A percentile compares a stretch with the other conserved stretches of the same genome.
phyloP scores from a whole-genome alignment of 1,140 invertebrate genomes.

The Aethina tumida region DNA sequence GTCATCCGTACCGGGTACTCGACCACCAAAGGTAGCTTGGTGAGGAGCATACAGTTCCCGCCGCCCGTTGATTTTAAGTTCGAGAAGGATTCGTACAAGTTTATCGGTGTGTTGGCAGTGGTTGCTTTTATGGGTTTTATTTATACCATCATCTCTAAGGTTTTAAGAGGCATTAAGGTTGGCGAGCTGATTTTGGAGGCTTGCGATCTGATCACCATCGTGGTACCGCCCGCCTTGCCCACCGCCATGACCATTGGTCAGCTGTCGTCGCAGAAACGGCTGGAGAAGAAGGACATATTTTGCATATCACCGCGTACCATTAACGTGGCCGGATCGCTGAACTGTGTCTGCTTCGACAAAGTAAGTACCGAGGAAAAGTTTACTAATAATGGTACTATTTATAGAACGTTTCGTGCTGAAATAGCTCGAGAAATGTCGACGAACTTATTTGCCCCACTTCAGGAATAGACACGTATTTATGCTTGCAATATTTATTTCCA shows the following conservation, averaged over 20 bases:
- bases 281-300: conserved; percentile 74
- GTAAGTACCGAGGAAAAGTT: conserved; percentile 38
- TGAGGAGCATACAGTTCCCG: conserved; percentile 87
- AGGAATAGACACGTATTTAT: too few relatives aligned
- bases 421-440: too few relatives aligned
- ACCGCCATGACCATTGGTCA: conserved; percentile 92
- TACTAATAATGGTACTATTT: too few relatives aligned
- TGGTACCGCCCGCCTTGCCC: conserved; percentile 85
- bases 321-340: conserved; percentile 91
- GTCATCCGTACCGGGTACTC: conserved; percentile 75
- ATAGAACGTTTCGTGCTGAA: too few relatives aligned
- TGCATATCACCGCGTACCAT: conserved; percentile 91
- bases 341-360: conserved; percentile 97
- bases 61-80: conserved; percentile 93
- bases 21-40: conserved; percentile 82
- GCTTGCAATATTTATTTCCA: conserved; percentile 39
- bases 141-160: conserved; percentile 79
- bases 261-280: conserved; percentile 77
- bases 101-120: conserved; percentile 68
- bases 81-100: conserved; percentile 86
- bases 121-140: conserved; percentile 70
- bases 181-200: conserved; percentile 65
- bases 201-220: conserved; percentile 86
- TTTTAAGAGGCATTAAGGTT: conserved; percentile 42
- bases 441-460: too few relatives aligned